These are phyloP conservation scores for Chromobotia macracanthus DNA, from an alignment of 2,797 vertebrate genomes.

Conservation along the genomic window DNA sequence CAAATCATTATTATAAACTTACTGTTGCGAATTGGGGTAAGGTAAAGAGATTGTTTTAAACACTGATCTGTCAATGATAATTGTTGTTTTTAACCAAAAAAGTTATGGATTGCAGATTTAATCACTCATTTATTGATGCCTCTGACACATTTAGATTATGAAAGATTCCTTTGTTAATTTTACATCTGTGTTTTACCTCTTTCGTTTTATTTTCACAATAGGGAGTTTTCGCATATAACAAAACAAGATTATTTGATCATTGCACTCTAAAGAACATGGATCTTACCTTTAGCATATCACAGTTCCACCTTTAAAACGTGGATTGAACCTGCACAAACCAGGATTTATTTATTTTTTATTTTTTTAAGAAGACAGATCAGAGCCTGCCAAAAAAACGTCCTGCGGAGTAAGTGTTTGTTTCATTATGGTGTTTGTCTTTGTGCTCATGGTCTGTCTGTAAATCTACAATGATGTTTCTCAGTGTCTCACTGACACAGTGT, in stretches of 20 bases:
- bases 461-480: constrained; percentile 35
- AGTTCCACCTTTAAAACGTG: background rate
- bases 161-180: background rate
- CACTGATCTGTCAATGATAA: too few species aligned
- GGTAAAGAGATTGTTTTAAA: too few species aligned
- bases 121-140: too few species aligned
- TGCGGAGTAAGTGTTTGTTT: constrained; percentile 29
- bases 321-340: background rate
- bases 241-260: background rate
- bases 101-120: too few species aligned
- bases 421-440: constrained; percentile 28
- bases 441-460: constrained; percentile 42
- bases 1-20: too few species aligned
- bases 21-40: too few species aligned
- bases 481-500: constrained; percentile 13
- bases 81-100: too few species aligned
- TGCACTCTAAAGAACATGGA: background rate
- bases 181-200: background rate
- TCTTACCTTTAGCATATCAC: background rate
- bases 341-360: background rate
- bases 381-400: too few species aligned
- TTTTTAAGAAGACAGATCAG: too few species aligned
- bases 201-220: background rate
- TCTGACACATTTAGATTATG: background rate
- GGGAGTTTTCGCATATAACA: background rate